These are phyloP conservation scores for Lepidothrix coronata DNA, from an alignment of 2,113 vertebrate genomes.

Conservation along the genomic window DNA sequence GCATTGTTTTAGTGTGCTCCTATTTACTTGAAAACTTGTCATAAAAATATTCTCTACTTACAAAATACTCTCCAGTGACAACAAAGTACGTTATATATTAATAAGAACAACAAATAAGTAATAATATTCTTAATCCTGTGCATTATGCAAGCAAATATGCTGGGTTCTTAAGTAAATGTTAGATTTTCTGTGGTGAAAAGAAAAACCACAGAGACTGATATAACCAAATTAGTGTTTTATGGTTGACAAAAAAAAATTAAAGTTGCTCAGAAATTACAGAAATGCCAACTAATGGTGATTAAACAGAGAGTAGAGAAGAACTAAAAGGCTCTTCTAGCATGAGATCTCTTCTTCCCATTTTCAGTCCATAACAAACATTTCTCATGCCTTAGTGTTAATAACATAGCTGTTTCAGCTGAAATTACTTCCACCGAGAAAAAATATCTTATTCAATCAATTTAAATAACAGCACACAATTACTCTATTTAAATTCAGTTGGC, in stretches of 20 bases:
- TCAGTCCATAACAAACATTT: neutral
- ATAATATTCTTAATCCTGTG: neutral
- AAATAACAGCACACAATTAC: slow-evolving; percentile 14
- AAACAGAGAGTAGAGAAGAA: neutral
- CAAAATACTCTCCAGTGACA: neutral
- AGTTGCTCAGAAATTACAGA: neutral
- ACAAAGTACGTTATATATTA: neutral
- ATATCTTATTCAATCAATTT: neutral
- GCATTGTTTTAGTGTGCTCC: slow-evolving; percentile 36
- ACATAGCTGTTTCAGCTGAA: neutral
- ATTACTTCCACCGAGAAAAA: neutral
- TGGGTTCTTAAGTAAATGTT: neutral
- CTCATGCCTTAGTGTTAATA: neutral
- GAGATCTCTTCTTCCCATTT: neutral
- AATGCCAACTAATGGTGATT: neutral
- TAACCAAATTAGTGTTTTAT: neutral
- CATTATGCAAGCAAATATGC: neutral
- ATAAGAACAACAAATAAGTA: neutral
- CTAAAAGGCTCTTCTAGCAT: neutral
- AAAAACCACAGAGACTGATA: neutral
- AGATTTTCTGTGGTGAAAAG: neutral
- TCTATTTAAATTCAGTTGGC: slow-evolving; percentile 30
- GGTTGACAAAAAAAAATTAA: neutral
- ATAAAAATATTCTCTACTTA: neutral
- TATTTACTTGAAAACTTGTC: slow-evolving; percentile 10